Base-by-base conservation (phyloP, 2,113 vertebrate genomes). In the Haplochromis vanheusdeni region DNA sequence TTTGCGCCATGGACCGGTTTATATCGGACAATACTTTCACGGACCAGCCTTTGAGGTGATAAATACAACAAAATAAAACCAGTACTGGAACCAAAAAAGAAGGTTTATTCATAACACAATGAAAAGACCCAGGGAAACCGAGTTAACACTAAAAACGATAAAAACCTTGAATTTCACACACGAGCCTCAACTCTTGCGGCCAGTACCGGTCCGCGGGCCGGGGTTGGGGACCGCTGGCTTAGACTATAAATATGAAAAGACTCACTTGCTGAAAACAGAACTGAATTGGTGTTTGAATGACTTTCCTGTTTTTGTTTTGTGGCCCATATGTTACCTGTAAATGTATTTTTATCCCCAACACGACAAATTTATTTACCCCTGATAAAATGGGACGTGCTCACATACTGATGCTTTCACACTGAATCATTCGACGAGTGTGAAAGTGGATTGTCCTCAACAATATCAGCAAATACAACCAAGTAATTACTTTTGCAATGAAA, bases 181-280 rank as follows among this genome's bases (percentile, higher is more conserved):
- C 16, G 1, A 62, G 9, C 6, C 31, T 55, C 21, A 23, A 13
- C 52, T 62, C 58, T 35, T 19, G 28, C 28, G 16, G 16, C 28
- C 0, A 16, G 55, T 35, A 35, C 2, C 4, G 58, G 9, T 0
- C 16, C 58, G 2, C 4, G 28, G 58, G 0, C 58, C 28, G 28
- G 6, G 58, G 2, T 33, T 33, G 28, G 16, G 26, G 6, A 33
- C 16, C 5, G 5, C 58, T 60, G 54, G 28, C 31, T 23, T 21
- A 4, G 37, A 73, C 40, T 47, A 47, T 23, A 70, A 70, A 42
- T 70, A 70, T 5, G 68, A 45, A 47, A 28, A 75, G 68, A 75
- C 40, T 45, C 9, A 2, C 2, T 45, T 65, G 31, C 60, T 68
- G 19, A 2, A 37, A 7, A 68, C 62, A 68, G 40, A 47, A 75